These are phyloP conservation scores for Champsocephalus esox DNA, from an alignment of 2,797 vertebrate genomes.

Conservation along the genomic window DNA sequence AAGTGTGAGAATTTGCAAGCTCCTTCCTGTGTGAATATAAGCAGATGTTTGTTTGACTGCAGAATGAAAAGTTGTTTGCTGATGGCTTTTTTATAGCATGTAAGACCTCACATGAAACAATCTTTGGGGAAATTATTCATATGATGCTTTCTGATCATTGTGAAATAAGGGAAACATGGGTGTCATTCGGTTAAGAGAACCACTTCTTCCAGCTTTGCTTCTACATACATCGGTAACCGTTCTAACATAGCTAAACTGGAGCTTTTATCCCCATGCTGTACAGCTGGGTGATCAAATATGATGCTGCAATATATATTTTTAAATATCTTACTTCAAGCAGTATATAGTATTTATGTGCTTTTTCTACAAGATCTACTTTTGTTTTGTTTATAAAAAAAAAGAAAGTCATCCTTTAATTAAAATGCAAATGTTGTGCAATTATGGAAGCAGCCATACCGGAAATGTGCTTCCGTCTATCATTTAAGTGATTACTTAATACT, in stretches of 20 bases:
- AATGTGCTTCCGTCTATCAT: not conserved
- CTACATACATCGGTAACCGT: not conserved
- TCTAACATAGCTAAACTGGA: not conserved
- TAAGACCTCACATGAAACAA: slow-evolving; percentile 10
- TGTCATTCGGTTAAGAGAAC: not conserved
- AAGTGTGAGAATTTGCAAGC: slow-evolving; percentile 27
- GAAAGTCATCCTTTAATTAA: not conserved
- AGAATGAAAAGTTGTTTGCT: slow-evolving; percentile 29
- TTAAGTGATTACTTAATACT: not conserved
- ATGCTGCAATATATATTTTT: too few relatives aligned
- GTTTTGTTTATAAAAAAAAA: not conserved
- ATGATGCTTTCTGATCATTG: not conserved
- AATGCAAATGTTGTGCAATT: not conserved
- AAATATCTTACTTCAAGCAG: not conserved
- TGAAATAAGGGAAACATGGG: not conserved
- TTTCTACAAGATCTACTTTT: not conserved
- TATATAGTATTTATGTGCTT: not conserved
- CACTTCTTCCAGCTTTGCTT: not conserved
- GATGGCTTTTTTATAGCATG: slow-evolving; percentile 25
- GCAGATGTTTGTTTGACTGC: slow-evolving; percentile 38
- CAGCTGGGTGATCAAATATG: not conserved
- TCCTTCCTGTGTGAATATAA: slow-evolving; percentile 18
- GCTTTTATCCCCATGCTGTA: not conserved
- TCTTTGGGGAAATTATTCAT: not conserved
- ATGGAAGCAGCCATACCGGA: not conserved